Evolutionary conservation across 2,113 vertebrate genomes (phyloP).

Genomic region (Blennius ocellaris): DNA sequence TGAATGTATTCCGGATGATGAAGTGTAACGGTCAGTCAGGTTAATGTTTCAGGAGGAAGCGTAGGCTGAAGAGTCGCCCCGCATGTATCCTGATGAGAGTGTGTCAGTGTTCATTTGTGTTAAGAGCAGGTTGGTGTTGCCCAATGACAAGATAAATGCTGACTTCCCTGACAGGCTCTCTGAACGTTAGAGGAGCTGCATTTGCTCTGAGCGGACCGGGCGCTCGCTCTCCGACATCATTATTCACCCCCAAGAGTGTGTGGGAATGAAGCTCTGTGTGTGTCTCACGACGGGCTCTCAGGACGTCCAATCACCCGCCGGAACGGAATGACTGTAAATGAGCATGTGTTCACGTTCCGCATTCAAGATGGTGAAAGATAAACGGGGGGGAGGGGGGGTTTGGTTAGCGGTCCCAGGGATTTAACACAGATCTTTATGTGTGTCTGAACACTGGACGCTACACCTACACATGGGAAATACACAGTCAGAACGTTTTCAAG

Average conservation of each 20-base stretch:
- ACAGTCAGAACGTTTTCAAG: not conserved
- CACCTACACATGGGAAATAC: not conserved
- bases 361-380: constrained; percentile 18
- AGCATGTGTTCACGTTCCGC: constrained; percentile 4
- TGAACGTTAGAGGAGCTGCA: constrained; percentile 32
- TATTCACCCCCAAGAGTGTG: constrained; percentile 46
- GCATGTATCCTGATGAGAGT: constrained; percentile 26
- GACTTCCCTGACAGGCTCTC: constrained; percentile 41
- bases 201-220: constrained; percentile 24
- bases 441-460: not conserved
- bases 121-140: constrained; percentile 39
- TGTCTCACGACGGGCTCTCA: constrained; percentile 50
- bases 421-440: not conserved
- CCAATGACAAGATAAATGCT: constrained; percentile 57
- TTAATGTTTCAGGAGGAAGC: not conserved
- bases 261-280: constrained; percentile 50
- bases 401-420: constrained; percentile 3
- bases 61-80: not conserved
- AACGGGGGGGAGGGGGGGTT: constrained; percentile 18
- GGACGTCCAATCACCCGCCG: constrained; percentile 38
- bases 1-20: not conserved
- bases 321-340: constrained; percentile 32
- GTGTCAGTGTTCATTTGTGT: constrained; percentile 39
- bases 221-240: constrained; percentile 46
- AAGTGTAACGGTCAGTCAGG: not conserved